These are phyloP conservation scores for Oncorhynchus clarkii DNA, from an alignment of 2,113 vertebrate species.

Conservation along the genomic window DNA sequence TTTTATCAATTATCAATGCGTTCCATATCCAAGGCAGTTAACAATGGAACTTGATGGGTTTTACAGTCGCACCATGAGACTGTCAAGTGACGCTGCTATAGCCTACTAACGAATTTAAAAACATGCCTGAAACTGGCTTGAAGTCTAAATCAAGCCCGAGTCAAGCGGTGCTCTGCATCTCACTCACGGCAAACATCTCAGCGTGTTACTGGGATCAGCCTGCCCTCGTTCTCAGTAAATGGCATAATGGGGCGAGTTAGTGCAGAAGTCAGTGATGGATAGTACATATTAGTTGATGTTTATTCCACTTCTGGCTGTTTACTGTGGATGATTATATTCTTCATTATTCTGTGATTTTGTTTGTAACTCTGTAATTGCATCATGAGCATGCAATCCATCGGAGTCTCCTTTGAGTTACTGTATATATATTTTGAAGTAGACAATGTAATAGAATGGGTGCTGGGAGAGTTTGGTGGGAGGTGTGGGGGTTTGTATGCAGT, in stretches of 20 bases:
- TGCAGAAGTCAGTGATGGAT: conserved; percentile 18
- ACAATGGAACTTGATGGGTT: too few relatives aligned
- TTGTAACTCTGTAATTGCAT: conserved; percentile 9
- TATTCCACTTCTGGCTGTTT: conserved; percentile 25
- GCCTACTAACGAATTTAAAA: too few relatives aligned
- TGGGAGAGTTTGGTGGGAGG: background rate
- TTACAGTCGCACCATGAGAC: too few relatives aligned
- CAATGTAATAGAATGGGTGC: background rate
- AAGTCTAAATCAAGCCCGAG: background rate
- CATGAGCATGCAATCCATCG: background rate
- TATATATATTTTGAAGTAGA: background rate
- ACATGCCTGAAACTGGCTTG: background rate
- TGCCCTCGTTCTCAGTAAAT: conserved; percentile 23
- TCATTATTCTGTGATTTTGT: conserved; percentile 16
- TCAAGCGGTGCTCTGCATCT: background rate
- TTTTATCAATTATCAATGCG: too few relatives aligned
- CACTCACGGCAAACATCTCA: background rate
- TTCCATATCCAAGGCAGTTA: too few relatives aligned
- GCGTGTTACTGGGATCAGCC: background rate
- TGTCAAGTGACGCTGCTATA: too few relatives aligned
- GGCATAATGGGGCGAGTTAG: conserved; percentile 6
- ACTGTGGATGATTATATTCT: conserved; percentile 8
- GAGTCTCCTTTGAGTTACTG: background rate
- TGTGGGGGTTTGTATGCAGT: conserved; percentile 11
- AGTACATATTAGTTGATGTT: conserved; percentile 20